These are phyloP conservation scores for Lepilemur ruficaudatus DNA, from an alignment of 2,797 vertebrate genomes.

Conservation along the genomic window DNA sequence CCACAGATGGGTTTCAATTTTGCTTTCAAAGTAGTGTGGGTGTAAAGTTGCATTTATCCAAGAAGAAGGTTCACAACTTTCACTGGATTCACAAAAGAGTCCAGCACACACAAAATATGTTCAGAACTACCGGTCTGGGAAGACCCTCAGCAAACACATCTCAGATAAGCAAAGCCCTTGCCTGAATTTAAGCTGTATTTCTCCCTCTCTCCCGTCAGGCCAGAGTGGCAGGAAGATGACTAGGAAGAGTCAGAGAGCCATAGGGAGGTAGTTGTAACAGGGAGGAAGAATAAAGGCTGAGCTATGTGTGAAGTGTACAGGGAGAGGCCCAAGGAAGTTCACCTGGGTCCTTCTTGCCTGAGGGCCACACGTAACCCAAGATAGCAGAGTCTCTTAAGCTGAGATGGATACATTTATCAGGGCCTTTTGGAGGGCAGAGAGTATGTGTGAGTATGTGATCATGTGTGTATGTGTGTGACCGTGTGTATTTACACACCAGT, in stretches of 20 bases:
- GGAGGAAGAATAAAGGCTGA: neutral
- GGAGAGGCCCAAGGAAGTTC: neutral
- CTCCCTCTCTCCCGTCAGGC: neutral
- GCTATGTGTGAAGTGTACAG: neutral
- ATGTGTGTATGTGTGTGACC: neutral
- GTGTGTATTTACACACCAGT: neutral
- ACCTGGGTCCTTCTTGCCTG: neutral
- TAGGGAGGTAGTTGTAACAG: neutral
- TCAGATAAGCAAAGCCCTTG: neutral
- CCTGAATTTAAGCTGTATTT: slow-evolving; percentile 3
- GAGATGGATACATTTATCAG: neutral
- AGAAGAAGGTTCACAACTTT: neutral
- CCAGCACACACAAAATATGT: neutral
- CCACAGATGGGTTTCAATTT: neutral
- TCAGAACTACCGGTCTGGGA: neutral
- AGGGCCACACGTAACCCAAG: neutral
- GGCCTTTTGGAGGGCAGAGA: neutral
- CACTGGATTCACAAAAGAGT: neutral
- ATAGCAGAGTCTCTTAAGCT: neutral
- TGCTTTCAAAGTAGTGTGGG: neutral
- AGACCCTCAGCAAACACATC: neutral
- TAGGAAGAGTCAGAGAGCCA: neutral
- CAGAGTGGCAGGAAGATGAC: neutral
- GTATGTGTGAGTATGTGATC: neutral
- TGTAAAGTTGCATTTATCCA: neutral